Percentiles rank a stretch among this genome's conserved stretches.
Evolutionary conservation across 2,113 vertebrate species (phyloP).

Genomic region (Sakesphorus luctuosus): DNA sequence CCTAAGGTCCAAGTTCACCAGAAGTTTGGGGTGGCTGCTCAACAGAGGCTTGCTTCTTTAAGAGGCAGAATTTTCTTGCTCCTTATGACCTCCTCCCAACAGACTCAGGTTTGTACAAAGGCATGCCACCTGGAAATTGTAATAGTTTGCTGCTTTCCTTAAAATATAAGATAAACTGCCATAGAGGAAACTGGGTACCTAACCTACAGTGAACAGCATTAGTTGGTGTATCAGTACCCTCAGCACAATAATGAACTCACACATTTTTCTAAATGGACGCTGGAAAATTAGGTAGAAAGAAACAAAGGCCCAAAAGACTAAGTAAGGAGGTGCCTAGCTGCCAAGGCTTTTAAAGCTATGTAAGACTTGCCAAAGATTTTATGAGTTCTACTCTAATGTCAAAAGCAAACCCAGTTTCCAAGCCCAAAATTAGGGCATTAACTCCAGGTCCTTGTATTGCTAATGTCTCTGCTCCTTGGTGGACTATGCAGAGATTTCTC

Average conservation of each 20-base stretch:
- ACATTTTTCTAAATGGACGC: not conserved
- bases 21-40: not conserved
- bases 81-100: not conserved
- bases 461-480: not conserved
- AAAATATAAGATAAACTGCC: not conserved
- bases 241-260: not conserved
- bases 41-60: not conserved
- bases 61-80: not conserved
- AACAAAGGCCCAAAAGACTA: not conserved
- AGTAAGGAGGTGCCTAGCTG: not conserved
- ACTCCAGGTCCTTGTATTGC: not conserved
- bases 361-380: not conserved
- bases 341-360: not conserved
- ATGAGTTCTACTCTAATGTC: not conserved
- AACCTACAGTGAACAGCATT: fast-evolving
- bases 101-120: not conserved
- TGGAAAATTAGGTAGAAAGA: not conserved
- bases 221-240: not conserved
- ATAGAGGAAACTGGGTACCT: not conserved
- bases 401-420: not conserved
- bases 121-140: not conserved
- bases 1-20: too few species aligned
- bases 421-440: not conserved
- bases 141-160: not conserved
- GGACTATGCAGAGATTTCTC: not conserved